Evolutionary conservation across 2,888 invertebrate genomes (phyloP).

Genomic region (Philereme vetulata): DNA sequence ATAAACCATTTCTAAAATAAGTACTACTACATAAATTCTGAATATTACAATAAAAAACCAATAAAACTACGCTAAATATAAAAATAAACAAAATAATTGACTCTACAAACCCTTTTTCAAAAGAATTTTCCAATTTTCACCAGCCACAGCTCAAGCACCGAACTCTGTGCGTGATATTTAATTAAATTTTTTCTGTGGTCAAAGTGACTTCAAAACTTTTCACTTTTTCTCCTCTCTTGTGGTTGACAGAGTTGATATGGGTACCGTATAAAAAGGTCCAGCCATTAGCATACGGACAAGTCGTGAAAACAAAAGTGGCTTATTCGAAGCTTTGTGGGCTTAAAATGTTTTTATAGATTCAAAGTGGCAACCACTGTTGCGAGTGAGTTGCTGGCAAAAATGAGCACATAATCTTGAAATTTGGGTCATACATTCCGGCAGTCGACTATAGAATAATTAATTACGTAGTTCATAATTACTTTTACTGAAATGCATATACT

Average conservation of each 20-base stretch:
- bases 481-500: too few species aligned
- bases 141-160: not conserved
- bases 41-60: too few species aligned
- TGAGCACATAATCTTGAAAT: too few species aligned
- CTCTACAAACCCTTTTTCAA: not conserved
- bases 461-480: too few species aligned
- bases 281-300: conserved; percentile 33
- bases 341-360: conserved; percentile 19
- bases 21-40: too few species aligned
- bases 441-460: too few species aligned
- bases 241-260: conserved; percentile 38
- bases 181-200: conserved; percentile 27
- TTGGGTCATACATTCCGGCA: too few species aligned
- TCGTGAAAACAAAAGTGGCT: conserved; percentile 32
- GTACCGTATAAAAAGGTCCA: conserved; percentile 34
- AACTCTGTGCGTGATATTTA: conserved; percentile 8
- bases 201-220: conserved; percentile 34
- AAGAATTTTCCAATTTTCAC: not conserved
- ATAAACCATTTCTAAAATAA: too few species aligned
- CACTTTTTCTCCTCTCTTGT: conserved; percentile 29
- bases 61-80: not conserved
- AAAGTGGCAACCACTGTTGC: not conserved
- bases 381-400: not conserved
- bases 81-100: not conserved
- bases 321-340: conserved; percentile 18